Base-by-base conservation (phyloP, 2,113 vertebrate species). In the Muntiacus muntjak region DNA sequence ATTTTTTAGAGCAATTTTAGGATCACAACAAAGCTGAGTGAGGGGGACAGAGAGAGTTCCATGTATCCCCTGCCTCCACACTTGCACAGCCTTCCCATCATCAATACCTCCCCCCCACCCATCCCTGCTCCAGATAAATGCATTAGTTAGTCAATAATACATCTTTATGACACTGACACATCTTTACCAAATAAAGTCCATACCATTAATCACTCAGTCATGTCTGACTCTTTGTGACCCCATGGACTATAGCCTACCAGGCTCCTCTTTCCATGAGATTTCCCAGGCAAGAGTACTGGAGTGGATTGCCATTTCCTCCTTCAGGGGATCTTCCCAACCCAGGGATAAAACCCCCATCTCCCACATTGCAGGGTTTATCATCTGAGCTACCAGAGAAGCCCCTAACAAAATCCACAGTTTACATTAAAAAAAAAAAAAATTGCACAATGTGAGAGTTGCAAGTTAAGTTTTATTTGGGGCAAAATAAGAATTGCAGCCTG, bases 1-100 rank as follows among this genome's bases (percentile, higher is more conserved):
- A 26, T 25, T 78, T 84, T 64, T 85, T 93, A 86, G 79, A 86
- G 14, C 12, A 62, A 12, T 62, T 64, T 89, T 85, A 85, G 30
- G 47, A 55, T 62, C 47, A 89, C 14, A 50, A 36, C n/a, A 93
- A 78, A 89, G 47, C 6, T 86, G 67, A 86, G 6, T 67, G 67
- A 79, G 2, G 55, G 45, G 47, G 47, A 25, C 25, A 78, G 13
- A 45, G 83, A 36, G 28, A 15, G 23, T 89, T 30, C 28, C 33
- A 33, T 2, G n/a, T 3, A 7, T 6, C 19, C 36, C 7, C 8
- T 9, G 21, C 30, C 3, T 36, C 3, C 45, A 62, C 26, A n/a
- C 36, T 8, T 16, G 17, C 8, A 25, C 36, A 62, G 28, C 30
- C 21, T 92, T 5, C 26, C n/a, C 52, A 62, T 62, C 36, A 64